Evolutionary conservation across 2,113 vertebrate genomes (phyloP).

Genomic region (Megalops atlanticus): DNA sequence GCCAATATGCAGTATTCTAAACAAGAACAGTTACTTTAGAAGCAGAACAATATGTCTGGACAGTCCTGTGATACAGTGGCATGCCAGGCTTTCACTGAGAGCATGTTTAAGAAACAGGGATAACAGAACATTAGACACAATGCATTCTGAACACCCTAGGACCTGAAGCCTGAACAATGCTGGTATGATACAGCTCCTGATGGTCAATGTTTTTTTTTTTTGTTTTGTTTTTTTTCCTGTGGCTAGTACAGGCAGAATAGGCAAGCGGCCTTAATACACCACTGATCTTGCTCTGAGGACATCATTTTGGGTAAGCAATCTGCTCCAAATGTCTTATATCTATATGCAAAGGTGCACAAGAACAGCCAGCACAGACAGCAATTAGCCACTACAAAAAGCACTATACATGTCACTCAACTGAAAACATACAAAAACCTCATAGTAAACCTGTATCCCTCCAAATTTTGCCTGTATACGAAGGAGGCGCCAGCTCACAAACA

Average conservation of each 20-base stretch:
- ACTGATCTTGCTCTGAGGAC: not conserved
- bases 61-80: conserved; percentile 10
- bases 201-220: not conserved
- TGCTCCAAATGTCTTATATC: not conserved
- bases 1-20: conserved; percentile 10
- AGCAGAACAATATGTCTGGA: conserved; percentile 2
- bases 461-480: not conserved
- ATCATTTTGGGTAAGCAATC: not conserved
- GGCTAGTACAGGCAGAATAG: not conserved
- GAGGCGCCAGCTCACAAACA: not conserved
- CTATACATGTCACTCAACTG: not conserved
- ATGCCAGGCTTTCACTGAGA: not conserved
- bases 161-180: not conserved
- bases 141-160: not conserved
- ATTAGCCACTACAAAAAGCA: not conserved
- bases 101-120: not conserved
- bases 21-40: not conserved
- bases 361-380: not conserved
- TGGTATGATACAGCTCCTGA: not conserved
- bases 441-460: too few relatives aligned
- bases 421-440: not conserved
- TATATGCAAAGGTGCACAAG: not conserved
- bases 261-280: not conserved
- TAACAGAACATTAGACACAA: not conserved
- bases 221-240: not conserved